These are phyloP conservation scores for Eutolmus rufibarbis DNA, from an alignment of 2,888 invertebrate species.

Conservation along the genomic window DNA sequence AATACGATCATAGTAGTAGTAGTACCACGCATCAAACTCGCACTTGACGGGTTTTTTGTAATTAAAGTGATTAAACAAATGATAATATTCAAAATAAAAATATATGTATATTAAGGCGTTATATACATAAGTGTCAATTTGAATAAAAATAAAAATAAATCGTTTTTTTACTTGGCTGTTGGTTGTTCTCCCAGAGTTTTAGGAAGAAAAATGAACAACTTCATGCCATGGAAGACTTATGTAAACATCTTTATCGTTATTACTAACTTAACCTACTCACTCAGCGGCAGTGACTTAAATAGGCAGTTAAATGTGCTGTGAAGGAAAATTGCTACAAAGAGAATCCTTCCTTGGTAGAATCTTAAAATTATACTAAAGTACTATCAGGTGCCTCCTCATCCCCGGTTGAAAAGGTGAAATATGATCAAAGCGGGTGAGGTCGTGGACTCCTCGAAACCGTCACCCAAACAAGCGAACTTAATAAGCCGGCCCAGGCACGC, in stretches of 20 bases:
- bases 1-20: too few species aligned
- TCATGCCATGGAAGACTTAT: background rate
- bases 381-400: background rate
- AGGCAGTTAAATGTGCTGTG: background rate
- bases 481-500: background rate
- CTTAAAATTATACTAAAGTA: background rate
- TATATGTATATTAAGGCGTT: too few species aligned
- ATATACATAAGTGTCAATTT: too few species aligned
- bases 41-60: too few species aligned
- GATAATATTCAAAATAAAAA: too few species aligned
- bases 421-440: background rate
- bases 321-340: background rate
- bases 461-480: slow-evolving; percentile 19
- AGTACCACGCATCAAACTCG: too few species aligned
- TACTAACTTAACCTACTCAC: background rate
- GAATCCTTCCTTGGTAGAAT: background rate
- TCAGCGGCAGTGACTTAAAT: background rate
- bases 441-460: background rate
- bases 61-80: too few species aligned
- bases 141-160: too few species aligned
- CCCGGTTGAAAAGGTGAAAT: background rate
- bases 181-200: background rate
- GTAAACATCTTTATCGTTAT: background rate
- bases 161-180: background rate
- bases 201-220: background rate